phyloP scores from a whole-genome alignment of 1,140 invertebrate species.

The Rhizoglyphus robini region DNA sequence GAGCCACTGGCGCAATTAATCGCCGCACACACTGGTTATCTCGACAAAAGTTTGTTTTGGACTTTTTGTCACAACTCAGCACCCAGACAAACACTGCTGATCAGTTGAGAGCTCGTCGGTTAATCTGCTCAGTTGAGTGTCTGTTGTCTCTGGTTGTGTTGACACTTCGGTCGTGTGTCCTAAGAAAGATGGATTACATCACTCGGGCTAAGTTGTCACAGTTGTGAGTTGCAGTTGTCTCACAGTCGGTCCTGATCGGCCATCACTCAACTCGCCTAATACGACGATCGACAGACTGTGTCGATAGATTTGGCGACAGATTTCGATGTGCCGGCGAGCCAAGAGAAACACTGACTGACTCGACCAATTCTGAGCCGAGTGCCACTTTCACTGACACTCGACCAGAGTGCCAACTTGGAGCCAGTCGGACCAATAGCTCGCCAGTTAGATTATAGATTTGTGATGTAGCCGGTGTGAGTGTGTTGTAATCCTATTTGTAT shows the following conservation, averaged over 20 bases:
- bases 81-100: too few relatives aligned
- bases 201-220: not conserved
- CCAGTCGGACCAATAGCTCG: not conserved
- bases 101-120: too few relatives aligned
- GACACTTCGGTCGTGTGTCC: not conserved
- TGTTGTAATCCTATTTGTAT: conserved; percentile 9
- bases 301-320: conserved; percentile 10
- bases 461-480: not conserved
- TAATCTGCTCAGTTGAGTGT: too few relatives aligned
- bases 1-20: not conserved
- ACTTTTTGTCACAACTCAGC: not conserved
- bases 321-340: not conserved
- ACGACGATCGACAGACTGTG: not conserved
- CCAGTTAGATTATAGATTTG: conserved; percentile 8
- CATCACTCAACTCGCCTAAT: not conserved
- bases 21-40: not conserved
- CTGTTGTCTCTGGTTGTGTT: not conserved
- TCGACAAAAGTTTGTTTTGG: not conserved
- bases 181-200: conserved; percentile 13
- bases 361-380: too few relatives aligned
- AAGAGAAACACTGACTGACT: too few relatives aligned
- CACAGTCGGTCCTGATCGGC: not conserved
- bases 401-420: too few relatives aligned
- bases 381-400: too few relatives aligned
- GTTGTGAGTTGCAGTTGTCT: not conserved